phyloP scores from a whole-genome alignment of 2,797 vertebrate genomes.

The Artibeus lituratus region DNA sequence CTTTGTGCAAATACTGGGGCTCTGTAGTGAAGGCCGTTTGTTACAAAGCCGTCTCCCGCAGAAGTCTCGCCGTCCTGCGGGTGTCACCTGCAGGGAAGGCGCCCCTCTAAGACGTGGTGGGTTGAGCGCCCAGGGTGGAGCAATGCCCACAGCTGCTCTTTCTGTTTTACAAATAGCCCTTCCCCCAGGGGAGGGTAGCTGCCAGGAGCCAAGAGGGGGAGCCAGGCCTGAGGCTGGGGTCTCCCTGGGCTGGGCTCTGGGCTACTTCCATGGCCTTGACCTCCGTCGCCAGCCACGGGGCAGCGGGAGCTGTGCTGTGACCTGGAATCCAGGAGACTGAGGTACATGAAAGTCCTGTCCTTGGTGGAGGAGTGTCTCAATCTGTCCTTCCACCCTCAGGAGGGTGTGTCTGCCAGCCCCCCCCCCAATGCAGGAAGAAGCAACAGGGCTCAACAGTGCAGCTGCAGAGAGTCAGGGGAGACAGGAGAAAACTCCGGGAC shows the following conservation, averaged over 20 bases:
- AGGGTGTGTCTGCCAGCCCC: neutral
- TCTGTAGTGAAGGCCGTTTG: constrained; percentile 66
- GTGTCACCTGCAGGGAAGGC: constrained; percentile 49
- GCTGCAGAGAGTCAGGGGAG: neutral
- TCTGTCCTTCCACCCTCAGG: neutral
- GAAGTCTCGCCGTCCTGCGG: constrained; percentile 29
- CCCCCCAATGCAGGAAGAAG: rapidly evolving
- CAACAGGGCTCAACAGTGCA: neutral
- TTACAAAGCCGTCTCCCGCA: constrained; percentile 62
- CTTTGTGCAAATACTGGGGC: constrained; percentile 71
- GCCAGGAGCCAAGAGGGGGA: neutral
- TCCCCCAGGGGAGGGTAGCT: neutral
- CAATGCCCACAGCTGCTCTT: neutral
- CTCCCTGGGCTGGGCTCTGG: neutral
- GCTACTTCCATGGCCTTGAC: neutral
- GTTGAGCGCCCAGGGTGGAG: neutral
- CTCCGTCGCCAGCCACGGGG: neutral
- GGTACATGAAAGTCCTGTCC: neutral
- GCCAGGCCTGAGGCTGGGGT: neutral
- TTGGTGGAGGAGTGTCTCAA: neutral
- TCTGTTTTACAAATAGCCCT: neutral
- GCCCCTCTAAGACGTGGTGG: neutral
- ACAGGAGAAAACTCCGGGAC: neutral
- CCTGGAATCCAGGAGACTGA: neutral
- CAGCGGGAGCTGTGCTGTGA: neutral